Percentiles rank a stretch among this genome's conserved stretches.
Evolutionary conservation across 2,797 vertebrate species (phyloP).

Genomic region (Paramormyrops hopkinsi): DNA sequence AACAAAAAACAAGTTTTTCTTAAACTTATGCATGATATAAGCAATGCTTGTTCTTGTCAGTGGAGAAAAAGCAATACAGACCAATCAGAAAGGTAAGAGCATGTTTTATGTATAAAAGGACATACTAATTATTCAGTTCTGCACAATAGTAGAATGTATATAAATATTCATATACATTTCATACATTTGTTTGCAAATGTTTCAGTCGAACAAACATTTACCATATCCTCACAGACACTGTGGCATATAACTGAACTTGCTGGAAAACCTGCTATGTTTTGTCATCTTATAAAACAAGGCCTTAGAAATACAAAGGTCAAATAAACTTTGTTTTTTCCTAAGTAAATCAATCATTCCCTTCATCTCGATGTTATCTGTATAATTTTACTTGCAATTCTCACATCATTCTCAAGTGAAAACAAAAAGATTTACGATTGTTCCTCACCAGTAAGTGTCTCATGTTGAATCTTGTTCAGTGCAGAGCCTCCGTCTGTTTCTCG

Average conservation of each 20-base stretch:
- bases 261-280: background rate
- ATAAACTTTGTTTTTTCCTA: background rate
- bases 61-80: background rate
- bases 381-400: background rate
- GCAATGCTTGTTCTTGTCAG: background rate
- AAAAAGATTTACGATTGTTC: background rate
- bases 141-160: background rate
- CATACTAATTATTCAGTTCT: background rate
- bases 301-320: background rate
- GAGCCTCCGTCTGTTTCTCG: conserved; percentile 35
- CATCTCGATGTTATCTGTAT: background rate
- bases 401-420: background rate
- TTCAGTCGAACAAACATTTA: background rate
- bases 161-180: background rate
- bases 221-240: background rate
- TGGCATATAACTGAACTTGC: background rate
- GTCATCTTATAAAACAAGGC: background rate
- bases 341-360: background rate
- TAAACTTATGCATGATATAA: background rate
- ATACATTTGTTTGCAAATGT: background rate
- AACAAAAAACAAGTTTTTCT: no score
- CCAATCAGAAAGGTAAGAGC: background rate
- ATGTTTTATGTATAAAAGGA: background rate
- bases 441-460: conserved; percentile 61
- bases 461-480: conserved; percentile 30